Evolutionary conservation across 2,888 invertebrate species (phyloP).

Genomic region (Danaus chrysippus): DNA sequence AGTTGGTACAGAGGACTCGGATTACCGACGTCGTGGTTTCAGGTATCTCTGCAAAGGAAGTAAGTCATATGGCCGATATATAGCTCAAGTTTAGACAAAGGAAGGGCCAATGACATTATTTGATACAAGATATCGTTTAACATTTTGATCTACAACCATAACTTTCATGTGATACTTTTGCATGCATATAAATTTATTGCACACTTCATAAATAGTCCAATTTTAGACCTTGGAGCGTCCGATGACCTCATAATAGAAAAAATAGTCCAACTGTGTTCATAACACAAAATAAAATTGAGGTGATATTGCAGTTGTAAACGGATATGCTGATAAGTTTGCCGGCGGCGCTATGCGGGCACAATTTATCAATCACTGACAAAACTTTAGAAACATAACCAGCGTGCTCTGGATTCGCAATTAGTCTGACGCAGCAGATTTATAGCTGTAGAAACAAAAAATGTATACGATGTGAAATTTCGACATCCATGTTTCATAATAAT

Average conservation of each 20-base stretch:
- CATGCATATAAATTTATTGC: too few relatives aligned
- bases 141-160: too few relatives aligned
- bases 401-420: constrained; percentile 22
- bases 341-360: constrained; percentile 30
- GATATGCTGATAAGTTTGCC: constrained; percentile 27
- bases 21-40: constrained; percentile 50
- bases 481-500: background rate
- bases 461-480: background rate
- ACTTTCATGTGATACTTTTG: too few relatives aligned
- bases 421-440: constrained; percentile 9
- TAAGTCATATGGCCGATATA: constrained; percentile 28
- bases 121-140: too few relatives aligned
- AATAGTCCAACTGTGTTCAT: too few relatives aligned
- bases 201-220: too few relatives aligned
- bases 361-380: constrained; percentile 33
- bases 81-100: constrained; percentile 10
- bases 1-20: constrained; percentile 37
- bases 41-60: constrained; percentile 42
- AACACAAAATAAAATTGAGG: constrained; percentile 4
- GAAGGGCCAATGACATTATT: too few relatives aligned
- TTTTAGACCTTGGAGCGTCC: too few relatives aligned
- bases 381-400: constrained; percentile 27
- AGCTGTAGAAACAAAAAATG: constrained; percentile 1
- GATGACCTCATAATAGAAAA: too few relatives aligned
- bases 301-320: constrained; percentile 8